phyloP scores from a whole-genome alignment of 2,797 vertebrate species.

The Melanotaenia pygmaea region DNA sequence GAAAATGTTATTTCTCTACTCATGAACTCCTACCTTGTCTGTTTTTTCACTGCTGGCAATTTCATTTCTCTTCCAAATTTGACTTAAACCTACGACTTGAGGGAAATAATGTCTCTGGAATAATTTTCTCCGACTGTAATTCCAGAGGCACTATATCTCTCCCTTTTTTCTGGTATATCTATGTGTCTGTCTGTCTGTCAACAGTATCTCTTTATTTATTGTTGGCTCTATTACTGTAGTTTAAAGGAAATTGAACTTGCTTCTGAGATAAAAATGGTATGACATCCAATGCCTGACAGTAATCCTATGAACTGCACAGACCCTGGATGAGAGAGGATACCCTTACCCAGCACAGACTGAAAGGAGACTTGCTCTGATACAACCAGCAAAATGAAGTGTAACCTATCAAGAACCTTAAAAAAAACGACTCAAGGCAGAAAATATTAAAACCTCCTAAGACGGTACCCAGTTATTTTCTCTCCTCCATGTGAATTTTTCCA shows the following conservation, averaged over 20 bases:
- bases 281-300: constrained; percentile 87
- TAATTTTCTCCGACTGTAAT: constrained; percentile 96
- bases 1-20: constrained; percentile 99
- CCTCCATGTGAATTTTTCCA: no score
- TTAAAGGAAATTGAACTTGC: constrained; percentile 89
- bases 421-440: constrained; percentile 19
- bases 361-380: constrained; percentile 37
- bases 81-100: constrained; percentile 97
- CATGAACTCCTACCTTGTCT: constrained; percentile 98
- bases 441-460: constrained; percentile 33
- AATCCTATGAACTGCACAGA: constrained; percentile 84
- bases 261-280: constrained; percentile 89
- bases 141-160: constrained; percentile 82
- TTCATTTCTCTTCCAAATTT: constrained; percentile 98
- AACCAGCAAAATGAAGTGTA: constrained; percentile 36
- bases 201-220: constrained; percentile 76
- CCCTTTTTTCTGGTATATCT: constrained; percentile 51
- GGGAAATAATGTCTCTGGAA: constrained; percentile 99
- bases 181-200: constrained; percentile 58
- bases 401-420: constrained; percentile 37
- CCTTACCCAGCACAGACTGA: constrained; percentile 44
- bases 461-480: no score
- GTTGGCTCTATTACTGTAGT: constrained; percentile 85
- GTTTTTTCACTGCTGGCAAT: constrained; percentile 97
- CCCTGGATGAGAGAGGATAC: constrained; percentile 80